Conservation (phyloP, 2,888 invertebrate genomes). For the Agelastica alni region DNA sequence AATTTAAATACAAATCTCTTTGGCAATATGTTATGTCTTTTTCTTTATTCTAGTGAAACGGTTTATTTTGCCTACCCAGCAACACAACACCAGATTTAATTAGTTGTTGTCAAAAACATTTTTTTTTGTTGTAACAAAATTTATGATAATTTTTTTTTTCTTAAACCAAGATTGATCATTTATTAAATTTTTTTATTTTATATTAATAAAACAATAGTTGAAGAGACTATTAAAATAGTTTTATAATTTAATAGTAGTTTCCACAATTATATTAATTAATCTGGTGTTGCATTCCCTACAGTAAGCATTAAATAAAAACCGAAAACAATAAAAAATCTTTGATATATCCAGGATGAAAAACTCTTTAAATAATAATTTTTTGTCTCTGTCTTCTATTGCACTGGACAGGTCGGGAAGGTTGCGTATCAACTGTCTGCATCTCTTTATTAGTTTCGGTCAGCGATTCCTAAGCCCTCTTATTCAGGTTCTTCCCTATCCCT, state of each 20-base stretch:
- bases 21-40: conserved; percentile 19
- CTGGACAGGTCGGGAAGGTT: conserved; percentile 9
- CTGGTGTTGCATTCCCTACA: no score
- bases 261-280: no score
- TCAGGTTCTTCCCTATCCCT: conserved; percentile 43
- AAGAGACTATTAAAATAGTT: no score
- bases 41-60: neutral
- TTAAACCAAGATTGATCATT: no score
- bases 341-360: conserved; percentile 29
- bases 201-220: no score
- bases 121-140: no score
- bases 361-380: conserved; percentile 3
- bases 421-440: conserved; percentile 1
- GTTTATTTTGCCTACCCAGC: neutral
- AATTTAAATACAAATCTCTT: conserved; percentile 20
- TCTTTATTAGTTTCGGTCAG: conserved; percentile 6
- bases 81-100: no score
- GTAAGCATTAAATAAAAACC: conserved; percentile 23
- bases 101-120: no score
- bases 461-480: conserved; percentile 29
- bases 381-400: conserved; percentile 16
- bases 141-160: no score
- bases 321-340: conserved; percentile 37
- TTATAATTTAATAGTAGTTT: no score
- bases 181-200: no score